Evolutionary conservation across 2,797 vertebrate genomes (phyloP).

Genomic region (Sarcoramphus papa): DNA sequence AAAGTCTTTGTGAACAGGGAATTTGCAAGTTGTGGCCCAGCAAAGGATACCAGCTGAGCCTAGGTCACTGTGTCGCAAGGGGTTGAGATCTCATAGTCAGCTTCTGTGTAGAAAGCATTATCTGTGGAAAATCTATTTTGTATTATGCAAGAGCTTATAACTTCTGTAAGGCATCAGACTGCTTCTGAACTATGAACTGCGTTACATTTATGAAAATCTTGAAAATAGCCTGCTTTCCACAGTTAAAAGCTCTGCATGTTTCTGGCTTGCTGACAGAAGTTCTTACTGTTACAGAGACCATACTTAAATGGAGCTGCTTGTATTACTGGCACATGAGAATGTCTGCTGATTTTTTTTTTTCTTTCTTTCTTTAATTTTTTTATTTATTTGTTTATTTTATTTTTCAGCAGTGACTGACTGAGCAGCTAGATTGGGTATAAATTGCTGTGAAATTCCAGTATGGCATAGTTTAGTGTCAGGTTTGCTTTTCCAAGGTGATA

Average conservation of each 20-base stretch:
- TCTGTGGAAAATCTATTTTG: not conserved
- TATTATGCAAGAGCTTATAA: not conserved
- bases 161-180: not conserved
- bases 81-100: not conserved
- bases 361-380: too few relatives aligned
- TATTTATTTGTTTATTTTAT: not conserved
- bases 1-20: not conserved
- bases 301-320: not conserved
- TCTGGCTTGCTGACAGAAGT: not conserved
- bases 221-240: not conserved
- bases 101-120: not conserved
- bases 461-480: not conserved
- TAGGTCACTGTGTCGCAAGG: not conserved
- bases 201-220: not conserved
- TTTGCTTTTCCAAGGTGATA: not conserved
- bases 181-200: not conserved
- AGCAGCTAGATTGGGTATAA: not conserved
- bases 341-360: not conserved
- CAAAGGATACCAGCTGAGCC: not conserved
- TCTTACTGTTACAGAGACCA: not conserved
- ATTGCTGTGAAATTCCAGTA: not conserved
- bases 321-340: not conserved
- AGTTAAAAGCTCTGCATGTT: not conserved
- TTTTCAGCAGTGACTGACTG: not conserved
- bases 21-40: not conserved